phyloP scores from a whole-genome alignment of 2,113 vertebrate genomes.

The Phyllopteryx taeniolatus region DNA sequence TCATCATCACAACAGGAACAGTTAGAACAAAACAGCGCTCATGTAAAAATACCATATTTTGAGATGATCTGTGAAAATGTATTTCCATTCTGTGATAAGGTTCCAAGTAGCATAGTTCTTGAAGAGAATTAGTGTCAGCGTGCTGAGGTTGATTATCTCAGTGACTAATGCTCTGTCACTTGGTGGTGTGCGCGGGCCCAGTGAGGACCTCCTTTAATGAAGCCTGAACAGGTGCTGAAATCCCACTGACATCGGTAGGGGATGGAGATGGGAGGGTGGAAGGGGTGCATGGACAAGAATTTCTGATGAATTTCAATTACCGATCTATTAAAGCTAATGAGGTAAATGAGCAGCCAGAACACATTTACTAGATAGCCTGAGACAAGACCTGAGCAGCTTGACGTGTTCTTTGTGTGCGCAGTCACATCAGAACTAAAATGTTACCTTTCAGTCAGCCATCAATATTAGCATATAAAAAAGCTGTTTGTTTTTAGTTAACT shows the following conservation, averaged over 20 bases:
- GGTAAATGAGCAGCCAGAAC: conserved; percentile 88
- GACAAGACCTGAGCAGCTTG: conserved; percentile 41
- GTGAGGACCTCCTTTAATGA: conserved; percentile 87
- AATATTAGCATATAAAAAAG: not conserved
- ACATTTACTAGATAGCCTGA: conserved; percentile 56
- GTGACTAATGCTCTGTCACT: conserved; percentile 95
- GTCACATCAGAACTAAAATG: not conserved
- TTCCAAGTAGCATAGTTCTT: conserved; percentile 55
- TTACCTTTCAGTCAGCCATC: not conserved
- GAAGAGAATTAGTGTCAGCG: conserved; percentile 57
- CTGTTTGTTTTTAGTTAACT: conserved; percentile 1
- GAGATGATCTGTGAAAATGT: not conserved
- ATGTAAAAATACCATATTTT: not conserved
- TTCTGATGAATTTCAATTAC: conserved; percentile 97
- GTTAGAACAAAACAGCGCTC: not conserved
- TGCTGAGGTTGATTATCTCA: conserved; percentile 89
- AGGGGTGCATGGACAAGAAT: conserved; percentile 89
- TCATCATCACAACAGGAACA: not conserved
- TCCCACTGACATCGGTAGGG: conserved; percentile 76
- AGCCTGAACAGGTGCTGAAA: conserved; percentile 84
- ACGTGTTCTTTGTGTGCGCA: conserved; percentile 15
- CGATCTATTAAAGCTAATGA: conserved; percentile 93
- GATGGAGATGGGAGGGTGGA: conserved; percentile 9
- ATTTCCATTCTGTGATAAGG: conserved; percentile 34
- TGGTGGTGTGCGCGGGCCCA: conserved; percentile 83